Percentiles rank a stretch among this genome's conserved stretches.
Evolutionary conservation across 92 coral and sea anemone species (phyloP).

Genomic region (Porites divaricata): DNA sequence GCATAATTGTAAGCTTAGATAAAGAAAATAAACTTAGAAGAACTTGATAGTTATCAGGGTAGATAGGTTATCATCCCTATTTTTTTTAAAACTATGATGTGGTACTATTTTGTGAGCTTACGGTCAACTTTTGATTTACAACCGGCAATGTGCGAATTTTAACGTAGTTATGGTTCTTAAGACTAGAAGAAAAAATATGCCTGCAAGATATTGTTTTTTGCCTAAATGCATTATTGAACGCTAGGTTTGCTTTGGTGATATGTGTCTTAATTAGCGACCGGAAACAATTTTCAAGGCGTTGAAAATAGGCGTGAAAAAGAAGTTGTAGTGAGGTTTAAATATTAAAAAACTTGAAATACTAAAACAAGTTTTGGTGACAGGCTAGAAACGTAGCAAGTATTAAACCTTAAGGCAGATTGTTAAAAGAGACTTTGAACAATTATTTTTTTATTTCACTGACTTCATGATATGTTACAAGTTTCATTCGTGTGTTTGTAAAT

Average conservation of each 20-base stretch:
- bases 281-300: not conserved
- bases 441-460: not conserved
- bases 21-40: not conserved
- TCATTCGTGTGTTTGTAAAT: not conserved
- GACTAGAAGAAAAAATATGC: not conserved
- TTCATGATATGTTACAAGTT: not conserved
- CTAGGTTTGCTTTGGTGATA: not conserved
- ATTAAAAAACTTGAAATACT: not conserved
- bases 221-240: conserved; percentile 14
- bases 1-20: not conserved
- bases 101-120: not conserved
- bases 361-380: not conserved
- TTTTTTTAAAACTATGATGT: not conserved
- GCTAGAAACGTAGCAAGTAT: not conserved
- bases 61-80: not conserved
- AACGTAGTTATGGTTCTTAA: too few relatives aligned
- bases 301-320: not conserved
- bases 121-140: not conserved
- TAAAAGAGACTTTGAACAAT: not conserved
- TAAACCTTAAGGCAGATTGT: not conserved
- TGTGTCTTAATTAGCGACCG: too few relatives aligned
- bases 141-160: not conserved
- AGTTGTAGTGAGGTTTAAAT: not conserved
- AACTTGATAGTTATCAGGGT: not conserved
- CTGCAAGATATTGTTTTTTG: not conserved